Evolutionary conservation across 1,140 invertebrate species (phyloP), one percentile per base, ranked within the genome.

Genomic region (Leptestheria dahalacensis): DNA sequence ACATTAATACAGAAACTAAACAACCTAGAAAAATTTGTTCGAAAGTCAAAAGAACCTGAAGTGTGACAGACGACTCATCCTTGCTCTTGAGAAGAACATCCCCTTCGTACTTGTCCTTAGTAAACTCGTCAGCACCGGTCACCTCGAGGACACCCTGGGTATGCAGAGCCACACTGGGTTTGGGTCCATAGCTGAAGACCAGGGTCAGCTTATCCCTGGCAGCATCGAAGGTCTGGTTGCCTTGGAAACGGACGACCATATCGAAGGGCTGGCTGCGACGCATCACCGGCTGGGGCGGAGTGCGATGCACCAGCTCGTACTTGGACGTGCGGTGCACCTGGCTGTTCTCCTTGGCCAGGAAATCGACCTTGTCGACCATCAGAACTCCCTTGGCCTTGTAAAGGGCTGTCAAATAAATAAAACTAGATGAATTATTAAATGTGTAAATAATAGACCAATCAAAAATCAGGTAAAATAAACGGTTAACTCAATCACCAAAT

Each of bases 201-300:
- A 84, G 64, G 57, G 75, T 73, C 4, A 85, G 66, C 6, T 74
- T 68, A 64, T 85, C 82, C 20, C 69, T 70, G 1, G 68, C 62
- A 15, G 73, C 70, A 60, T 80, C 72, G 62, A 74, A 81, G 1
- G 70, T 68, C 63, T 80, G 70, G 53, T 71, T 67, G 21, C 29
- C 21, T 20, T 60, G 62, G 66, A 84, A 82, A 12, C 75, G 68
- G 1, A 84, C 66, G 2, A 77, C 77, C 0, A 82, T 67, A 57
- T 74, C 79, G 71, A 86, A 84, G 1, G 74, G 72, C 64, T 79
- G 75, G 0, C 82, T 83, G n/a, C 83, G 70, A 18, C 83, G 69
- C 2, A 85, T 69, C 33, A 86, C 73, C 4, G 73, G 63, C 48
- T 24, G 60, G 0, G 78, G 72, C 6, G 72, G 72, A 0, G 63